Percentiles rank a stretch among this genome's conserved stretches.
These are phyloP conservation scores for Drosophila melanosoma DNA, from an alignment of 2,888 invertebrate species.

Conservation along the genomic window DNA sequence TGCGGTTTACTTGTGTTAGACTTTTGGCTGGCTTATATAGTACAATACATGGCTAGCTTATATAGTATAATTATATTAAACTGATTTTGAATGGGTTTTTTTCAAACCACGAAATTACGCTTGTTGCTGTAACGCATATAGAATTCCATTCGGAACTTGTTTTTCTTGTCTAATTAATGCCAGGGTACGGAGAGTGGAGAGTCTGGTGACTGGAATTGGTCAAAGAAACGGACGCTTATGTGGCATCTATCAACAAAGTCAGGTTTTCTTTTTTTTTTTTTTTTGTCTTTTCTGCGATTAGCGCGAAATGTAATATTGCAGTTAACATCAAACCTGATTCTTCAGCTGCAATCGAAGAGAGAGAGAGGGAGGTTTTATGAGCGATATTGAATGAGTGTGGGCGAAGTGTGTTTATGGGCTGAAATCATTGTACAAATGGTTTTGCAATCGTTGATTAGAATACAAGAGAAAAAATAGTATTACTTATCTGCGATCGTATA, in stretches of 20 bases:
- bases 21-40: background rate
- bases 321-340: background rate
- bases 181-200: slow-evolving; percentile 19
- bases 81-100: slow-evolving; percentile 11
- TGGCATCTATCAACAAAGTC: background rate
- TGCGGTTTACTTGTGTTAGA: slow-evolving; percentile 51
- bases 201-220: slow-evolving; percentile 39
- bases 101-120: slow-evolving; percentile 1
- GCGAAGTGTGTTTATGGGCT: too few relatives aligned
- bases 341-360: background rate
- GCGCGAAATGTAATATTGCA: slow-evolving; percentile 9
- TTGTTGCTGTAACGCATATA: slow-evolving; percentile 2
- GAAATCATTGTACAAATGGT: slow-evolving; percentile 2
- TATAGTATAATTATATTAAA: background rate
- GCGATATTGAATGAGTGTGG: too few relatives aligned
- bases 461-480: slow-evolving; percentile 2
- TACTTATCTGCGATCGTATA: slow-evolving; percentile 30
- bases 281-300: background rate
- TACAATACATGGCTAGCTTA: background rate
- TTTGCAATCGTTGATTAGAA: slow-evolving; percentile 37
- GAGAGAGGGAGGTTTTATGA: too few relatives aligned
- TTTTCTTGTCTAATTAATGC: slow-evolving; percentile 22
- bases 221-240: background rate
- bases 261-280: slow-evolving; percentile 9
- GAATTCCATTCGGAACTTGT: slow-evolving; percentile 37